A percentile compares a stretch with the other conserved stretches of the same genome.
Evolutionary conservation across 2,797 vertebrate species (phyloP).

Genomic region (Chelon labrosus): DNA sequence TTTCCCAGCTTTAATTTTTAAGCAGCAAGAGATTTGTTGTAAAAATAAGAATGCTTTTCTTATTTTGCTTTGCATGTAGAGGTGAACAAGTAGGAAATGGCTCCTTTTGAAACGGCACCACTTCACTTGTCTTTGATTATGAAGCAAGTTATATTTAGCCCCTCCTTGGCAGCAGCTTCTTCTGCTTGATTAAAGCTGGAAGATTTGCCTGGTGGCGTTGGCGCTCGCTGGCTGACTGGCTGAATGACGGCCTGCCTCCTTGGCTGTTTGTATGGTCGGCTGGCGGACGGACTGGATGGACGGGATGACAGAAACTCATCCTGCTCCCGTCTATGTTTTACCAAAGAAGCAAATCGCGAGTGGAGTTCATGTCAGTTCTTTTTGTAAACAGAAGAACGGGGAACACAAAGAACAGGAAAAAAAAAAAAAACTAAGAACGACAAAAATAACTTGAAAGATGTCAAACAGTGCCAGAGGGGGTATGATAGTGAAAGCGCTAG

Average conservation of each 20-base stretch:
- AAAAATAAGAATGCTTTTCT: not conserved
- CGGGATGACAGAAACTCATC: slow-evolving; percentile 8
- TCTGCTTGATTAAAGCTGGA: slow-evolving; percentile 72
- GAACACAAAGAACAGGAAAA: too few species aligned
- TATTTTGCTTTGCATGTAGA: not conserved
- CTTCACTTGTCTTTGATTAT: slow-evolving; percentile 60
- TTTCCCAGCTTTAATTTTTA: not conserved
- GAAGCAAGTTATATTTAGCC: slow-evolving; percentile 66
- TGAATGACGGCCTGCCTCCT: slow-evolving; percentile 30
- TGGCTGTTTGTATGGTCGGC: slow-evolving; percentile 23
- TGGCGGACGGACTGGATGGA: slow-evolving; percentile 26
- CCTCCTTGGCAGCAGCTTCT: slow-evolving; percentile 56
- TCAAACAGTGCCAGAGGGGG: too few species aligned
- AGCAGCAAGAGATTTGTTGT: not conserved
- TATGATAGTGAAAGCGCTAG: too few species aligned
- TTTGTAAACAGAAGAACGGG: too few species aligned
- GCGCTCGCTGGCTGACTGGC: slow-evolving; percentile 25
- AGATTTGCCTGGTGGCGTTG: slow-evolving; percentile 60
- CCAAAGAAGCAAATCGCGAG: slow-evolving; percentile 16
- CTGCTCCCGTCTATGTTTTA: not conserved
- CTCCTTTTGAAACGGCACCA: slow-evolving; percentile 32
- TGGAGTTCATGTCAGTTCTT: slow-evolving; percentile 5
- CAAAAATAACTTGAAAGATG: not conserved
- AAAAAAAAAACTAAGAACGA: not conserved
- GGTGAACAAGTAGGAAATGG: slow-evolving; percentile 14